Percentiles rank a stretch among this genome's conserved stretches.
These are phyloP conservation scores for Rhabdomys dilectus DNA, from an alignment of 2,113 vertebrate species.

Conservation along the genomic window DNA sequence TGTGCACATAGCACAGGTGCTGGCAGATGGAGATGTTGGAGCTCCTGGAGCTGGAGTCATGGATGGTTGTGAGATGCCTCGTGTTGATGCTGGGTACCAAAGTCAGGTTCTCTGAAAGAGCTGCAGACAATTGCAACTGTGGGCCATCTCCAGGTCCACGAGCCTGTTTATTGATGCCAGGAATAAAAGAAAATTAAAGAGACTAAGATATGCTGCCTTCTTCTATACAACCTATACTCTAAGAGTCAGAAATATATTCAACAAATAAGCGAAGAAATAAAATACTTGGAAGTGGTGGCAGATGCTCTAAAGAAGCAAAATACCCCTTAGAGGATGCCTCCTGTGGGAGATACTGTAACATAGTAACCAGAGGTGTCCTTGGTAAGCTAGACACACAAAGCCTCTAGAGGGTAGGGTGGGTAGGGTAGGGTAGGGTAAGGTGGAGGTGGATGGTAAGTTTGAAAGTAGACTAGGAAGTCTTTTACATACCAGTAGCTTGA, in stretches of 20 bases:
- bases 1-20: not conserved
- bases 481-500: not conserved
- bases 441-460: not conserved
- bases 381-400: not conserved
- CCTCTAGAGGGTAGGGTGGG: too few species aligned
- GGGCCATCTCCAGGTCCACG: not conserved
- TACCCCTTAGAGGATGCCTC: not conserved
- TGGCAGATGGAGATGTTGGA: not conserved
- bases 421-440: too few species aligned
- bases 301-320: not conserved
- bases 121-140: not conserved
- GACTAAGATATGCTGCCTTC: not conserved
- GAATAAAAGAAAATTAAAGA: conserved; percentile 31
- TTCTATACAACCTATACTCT: not conserved
- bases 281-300: not conserved
- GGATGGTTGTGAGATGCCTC: not conserved
- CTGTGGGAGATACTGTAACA: not conserved
- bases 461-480: not conserved
- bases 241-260: conserved; percentile 22
- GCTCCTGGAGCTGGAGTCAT: not conserved
- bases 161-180: not conserved
- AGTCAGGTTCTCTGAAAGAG: not conserved
- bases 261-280: conserved; percentile 14
- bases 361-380: not conserved
- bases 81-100: not conserved